Conservation (phyloP, 2,113 vertebrate genomes). For the Rhagologus leucostigma region DNA sequence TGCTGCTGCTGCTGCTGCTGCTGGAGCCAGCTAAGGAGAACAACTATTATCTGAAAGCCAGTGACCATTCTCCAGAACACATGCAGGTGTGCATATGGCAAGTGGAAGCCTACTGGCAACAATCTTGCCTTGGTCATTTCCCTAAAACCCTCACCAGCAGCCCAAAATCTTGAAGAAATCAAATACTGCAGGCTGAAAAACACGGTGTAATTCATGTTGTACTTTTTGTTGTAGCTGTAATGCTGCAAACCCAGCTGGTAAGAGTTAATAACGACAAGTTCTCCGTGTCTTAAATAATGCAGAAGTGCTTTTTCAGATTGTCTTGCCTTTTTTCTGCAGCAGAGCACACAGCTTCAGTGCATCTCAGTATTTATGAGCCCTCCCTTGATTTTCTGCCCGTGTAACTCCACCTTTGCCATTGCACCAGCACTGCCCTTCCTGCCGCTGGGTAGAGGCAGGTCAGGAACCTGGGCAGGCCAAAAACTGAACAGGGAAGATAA, state of each 20-base stretch:
- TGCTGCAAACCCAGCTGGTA: neutral
- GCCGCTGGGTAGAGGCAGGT: neutral
- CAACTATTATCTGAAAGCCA: neutral
- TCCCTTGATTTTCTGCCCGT: neutral
- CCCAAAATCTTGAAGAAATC: neutral
- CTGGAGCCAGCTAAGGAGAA: neutral
- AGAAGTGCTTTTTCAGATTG: neutral
- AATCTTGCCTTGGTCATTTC: neutral
- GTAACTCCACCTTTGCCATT: neutral
- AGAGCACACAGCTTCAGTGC: fast-evolving
- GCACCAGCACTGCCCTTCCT: neutral
- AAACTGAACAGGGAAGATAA: neutral
- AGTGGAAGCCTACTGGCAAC: neutral
- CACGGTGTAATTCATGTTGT: fast-evolving
- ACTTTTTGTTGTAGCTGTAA: neutral
- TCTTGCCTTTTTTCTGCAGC: neutral
- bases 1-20: neutral
- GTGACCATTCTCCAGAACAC: neutral
- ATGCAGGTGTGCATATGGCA: neutral
- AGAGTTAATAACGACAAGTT: neutral
- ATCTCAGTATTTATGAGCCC: fast-evolving
- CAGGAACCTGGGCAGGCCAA: neutral
- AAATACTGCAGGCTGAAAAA: neutral
- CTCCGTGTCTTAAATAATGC: neutral
- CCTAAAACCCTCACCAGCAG: neutral